Conservation (phyloP, 2,113 vertebrate genomes). For the Nicator chloris region DNA sequence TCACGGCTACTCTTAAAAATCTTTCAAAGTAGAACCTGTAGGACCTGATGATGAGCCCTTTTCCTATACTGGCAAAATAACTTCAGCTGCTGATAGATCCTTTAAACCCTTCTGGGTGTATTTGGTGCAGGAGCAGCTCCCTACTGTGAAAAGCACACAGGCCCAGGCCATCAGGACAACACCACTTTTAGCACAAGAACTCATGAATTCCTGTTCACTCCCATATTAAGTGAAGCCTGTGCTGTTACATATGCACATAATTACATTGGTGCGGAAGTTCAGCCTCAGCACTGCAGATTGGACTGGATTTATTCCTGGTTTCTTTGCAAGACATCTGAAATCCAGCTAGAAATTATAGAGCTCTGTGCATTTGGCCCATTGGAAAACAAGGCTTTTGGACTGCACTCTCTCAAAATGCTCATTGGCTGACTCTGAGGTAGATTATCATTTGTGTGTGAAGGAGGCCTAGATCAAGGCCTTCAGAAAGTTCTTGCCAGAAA, state of each 20-base stretch:
- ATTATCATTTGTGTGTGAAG: neutral
- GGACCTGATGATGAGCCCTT: neutral
- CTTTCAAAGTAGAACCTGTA: neutral
- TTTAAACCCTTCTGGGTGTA: neutral
- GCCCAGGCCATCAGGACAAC: neutral
- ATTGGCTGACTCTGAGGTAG: neutral
- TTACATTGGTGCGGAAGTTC: neutral
- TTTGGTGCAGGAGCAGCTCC: neutral
- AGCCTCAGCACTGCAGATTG: neutral
- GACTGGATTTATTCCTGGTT: neutral
- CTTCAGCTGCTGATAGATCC: neutral
- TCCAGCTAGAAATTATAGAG: neutral
- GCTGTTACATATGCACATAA: neutral
- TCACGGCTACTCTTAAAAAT: neutral
- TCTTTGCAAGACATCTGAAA: neutral
- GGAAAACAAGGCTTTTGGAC: neutral
- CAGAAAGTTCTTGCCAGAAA: neutral
- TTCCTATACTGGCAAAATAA: neutral
- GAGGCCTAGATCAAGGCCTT: neutral
- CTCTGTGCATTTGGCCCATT: neutral
- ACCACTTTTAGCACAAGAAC: neutral
- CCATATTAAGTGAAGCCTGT: neutral
- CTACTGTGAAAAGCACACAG: neutral
- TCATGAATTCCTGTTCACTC: neutral
- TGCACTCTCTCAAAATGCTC: neutral